Evolutionary conservation across 2,888 invertebrate genomes (phyloP), one percentile per base, ranked within the genome.

Genomic region (Drosophila subquinaria): DNA sequence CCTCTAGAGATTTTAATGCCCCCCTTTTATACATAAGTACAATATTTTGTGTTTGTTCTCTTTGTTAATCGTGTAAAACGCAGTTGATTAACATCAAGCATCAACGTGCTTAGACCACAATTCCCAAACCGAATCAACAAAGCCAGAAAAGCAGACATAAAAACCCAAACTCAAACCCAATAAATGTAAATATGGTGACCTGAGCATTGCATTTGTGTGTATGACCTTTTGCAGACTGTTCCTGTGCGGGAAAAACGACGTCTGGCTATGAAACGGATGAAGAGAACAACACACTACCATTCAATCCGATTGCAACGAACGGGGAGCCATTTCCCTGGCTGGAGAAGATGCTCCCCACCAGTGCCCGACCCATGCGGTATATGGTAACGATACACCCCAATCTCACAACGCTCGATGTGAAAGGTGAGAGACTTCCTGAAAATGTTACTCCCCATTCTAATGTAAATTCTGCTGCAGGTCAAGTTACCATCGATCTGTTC

Each of bases 331-430:
- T 96, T 92, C 96, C 96, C 66, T 96, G 96, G 96, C 94, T 95
- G 89, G 95, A 95, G 90, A 94, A 95, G 82, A 94, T 97, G 74
- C 94, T 98, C 79, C 98, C 98, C 0, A 94, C 94, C 40, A 96
- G 95, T 91, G 95, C 96, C 45, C 95, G 95, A 90, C 98, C 98
- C 13, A 94, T 96, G 81, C 95, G 97, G 80, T 98, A 98, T 92
- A 96, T 96, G 90, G 94, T 99, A 64, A 97, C 97, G 93, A 95
- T 98, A 83, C 98, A 98, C 93, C 98, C 98, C 9, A 98, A 98
- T 93, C 94, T 98, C 63, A 97, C 98, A 50, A 97, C 97, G 17
- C 95, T 97, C 59, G 96, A 96, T 92, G 95, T 98, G 57, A 96
- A 96, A 94, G 98, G 98, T 96, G 93, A 69, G 80, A 35, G 13